Evolutionary conservation across 2,797 vertebrate species (phyloP).

Genomic region (Tamandua tetradactyla): DNA sequence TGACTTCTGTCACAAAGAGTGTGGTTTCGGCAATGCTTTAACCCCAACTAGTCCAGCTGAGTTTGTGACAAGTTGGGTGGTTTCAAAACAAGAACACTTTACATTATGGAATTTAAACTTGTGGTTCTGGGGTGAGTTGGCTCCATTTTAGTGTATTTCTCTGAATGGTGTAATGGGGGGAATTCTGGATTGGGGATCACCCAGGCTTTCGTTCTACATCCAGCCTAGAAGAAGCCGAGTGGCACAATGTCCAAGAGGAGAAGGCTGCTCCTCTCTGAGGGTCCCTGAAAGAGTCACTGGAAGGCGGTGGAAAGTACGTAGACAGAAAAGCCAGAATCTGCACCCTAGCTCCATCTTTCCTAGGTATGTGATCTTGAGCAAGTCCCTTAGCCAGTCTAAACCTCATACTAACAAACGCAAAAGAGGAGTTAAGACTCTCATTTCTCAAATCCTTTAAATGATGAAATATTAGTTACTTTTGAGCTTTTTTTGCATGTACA

Average conservation of each 20-base stretch:
- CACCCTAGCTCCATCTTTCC: not conserved
- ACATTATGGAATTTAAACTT: not conserved
- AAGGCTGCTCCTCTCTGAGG: not conserved
- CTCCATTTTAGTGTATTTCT: not conserved
- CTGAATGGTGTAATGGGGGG: not conserved
- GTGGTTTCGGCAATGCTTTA: conserved; percentile 36
- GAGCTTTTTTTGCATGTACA: not conserved
- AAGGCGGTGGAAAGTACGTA: not conserved
- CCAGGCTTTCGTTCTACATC: not conserved
- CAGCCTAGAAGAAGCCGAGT: not conserved
- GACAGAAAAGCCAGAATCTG: conserved; percentile 7
- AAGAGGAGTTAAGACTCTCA: not conserved
- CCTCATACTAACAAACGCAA: not conserved
- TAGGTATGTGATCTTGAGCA: not conserved
- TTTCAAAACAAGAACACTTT: not conserved
- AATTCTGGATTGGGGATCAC: not conserved
- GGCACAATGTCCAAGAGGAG: too few relatives aligned
- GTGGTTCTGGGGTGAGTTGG: not conserved
- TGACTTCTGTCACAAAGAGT: not conserved
- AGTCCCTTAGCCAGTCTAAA: not conserved
- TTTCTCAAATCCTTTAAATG: conserved; percentile 22
- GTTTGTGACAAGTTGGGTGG: not conserved
- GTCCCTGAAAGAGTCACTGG: not conserved
- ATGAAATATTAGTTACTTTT: not conserved
- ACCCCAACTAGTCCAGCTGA: not conserved